A percentile compares a stretch with the other conserved stretches of the same genome.
Evolutionary conservation across 2,113 vertebrate species (phyloP).

Genomic region (Rhinolophus ferrumequinum): DNA sequence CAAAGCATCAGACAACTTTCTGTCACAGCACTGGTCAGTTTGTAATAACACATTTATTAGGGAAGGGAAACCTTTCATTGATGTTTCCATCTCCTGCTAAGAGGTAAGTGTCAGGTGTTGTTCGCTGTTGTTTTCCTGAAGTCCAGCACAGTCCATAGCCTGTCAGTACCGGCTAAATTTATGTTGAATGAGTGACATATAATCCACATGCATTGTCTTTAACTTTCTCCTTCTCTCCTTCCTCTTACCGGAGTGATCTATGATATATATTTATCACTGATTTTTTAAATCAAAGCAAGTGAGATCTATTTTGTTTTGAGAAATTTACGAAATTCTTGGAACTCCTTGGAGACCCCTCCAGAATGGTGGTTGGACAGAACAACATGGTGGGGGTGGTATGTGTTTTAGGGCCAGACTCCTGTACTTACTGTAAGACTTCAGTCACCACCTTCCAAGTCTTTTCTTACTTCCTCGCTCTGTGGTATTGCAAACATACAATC

Average conservation of each 20-base stretch:
- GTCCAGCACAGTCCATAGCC: accelerated
- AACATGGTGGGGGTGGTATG: no score
- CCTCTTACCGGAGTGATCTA: not conserved
- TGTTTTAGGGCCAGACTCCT: not conserved
- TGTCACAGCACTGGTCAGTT: not conserved
- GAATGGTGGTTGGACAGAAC: no score
- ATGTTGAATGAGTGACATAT: not conserved
- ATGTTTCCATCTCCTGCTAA: not conserved
- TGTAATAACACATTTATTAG: not conserved
- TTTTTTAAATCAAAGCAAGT: not conserved
- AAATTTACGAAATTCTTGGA: not conserved
- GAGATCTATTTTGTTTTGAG: not conserved
- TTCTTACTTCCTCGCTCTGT: not conserved
- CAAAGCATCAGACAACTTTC: not conserved
- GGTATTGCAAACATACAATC: not conserved
- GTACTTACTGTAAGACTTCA: not conserved
- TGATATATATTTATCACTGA: not conserved
- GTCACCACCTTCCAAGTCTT: not conserved
- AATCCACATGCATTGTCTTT: not conserved
- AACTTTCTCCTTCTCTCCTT: not conserved
- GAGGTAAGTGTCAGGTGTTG: not conserved
- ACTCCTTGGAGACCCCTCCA: no score
- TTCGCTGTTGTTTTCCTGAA: not conserved
- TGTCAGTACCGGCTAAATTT: not conserved
- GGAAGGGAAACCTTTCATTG: not conserved